Percentiles rank a stretch among this genome's conserved stretches.
Evolutionary conservation across 2,797 vertebrate species (phyloP).

Genomic region (Notoglanidium macrostoma): DNA sequence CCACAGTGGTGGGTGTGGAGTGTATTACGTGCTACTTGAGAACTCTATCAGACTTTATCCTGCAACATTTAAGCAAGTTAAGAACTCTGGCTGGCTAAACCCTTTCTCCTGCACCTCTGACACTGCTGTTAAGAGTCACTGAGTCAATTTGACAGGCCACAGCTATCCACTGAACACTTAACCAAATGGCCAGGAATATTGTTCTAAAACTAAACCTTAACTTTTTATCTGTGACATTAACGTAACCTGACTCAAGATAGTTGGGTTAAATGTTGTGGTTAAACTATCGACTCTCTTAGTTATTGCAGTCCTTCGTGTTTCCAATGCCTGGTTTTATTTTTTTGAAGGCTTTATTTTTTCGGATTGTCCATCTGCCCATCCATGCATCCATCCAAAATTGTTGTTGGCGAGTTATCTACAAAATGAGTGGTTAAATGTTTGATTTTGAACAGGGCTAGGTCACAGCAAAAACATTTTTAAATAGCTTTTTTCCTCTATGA

Average conservation of each 20-base stretch:
- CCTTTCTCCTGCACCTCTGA: not conserved
- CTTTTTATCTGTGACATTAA: not conserved
- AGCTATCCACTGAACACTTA: not conserved
- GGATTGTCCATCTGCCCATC: not conserved
- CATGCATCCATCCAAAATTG: not conserved
- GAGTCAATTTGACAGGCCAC: not conserved
- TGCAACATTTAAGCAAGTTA: not conserved
- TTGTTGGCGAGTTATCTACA: too few relatives aligned
- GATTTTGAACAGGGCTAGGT: not conserved
- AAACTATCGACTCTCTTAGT: not conserved
- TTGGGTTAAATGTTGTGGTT: not conserved
- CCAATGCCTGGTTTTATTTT: not conserved
- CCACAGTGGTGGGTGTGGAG: constrained; percentile 52
- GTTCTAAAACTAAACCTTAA: not conserved
- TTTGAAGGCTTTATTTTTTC: not conserved
- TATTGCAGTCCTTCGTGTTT: not conserved
- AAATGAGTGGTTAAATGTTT: not conserved
- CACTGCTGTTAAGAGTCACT: not conserved
- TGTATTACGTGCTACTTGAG: not conserved
- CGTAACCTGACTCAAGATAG: not conserved
- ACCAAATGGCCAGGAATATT: not conserved
- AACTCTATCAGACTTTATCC: constrained; percentile 53
- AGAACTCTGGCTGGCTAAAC: not conserved
- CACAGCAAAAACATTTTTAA: not conserved
- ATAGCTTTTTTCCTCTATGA: not conserved